Evolutionary conservation across 2,113 vertebrate species (phyloP).

Genomic region (Brachyhypopomus occidentalis): DNA sequence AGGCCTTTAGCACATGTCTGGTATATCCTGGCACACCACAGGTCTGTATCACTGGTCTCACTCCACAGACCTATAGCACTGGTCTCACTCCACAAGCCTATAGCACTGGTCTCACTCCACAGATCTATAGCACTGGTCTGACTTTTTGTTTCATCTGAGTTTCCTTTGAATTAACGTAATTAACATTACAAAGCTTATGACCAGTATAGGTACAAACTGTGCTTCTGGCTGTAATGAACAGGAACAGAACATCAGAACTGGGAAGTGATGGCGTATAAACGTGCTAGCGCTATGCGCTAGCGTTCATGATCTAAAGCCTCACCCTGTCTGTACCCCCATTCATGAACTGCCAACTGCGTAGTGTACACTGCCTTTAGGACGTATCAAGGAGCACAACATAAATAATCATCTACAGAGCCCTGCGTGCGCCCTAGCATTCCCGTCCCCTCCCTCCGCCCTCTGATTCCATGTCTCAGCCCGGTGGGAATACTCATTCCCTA

Average conservation of each 20-base stretch:
- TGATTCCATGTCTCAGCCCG: constrained; percentile 30
- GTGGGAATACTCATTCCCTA: constrained; percentile 40
- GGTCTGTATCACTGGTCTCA: too few species aligned
- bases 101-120: too few species aligned
- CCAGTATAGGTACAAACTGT: constrained; percentile 3
- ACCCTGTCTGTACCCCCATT: constrained; percentile 12
- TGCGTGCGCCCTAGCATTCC: too few species aligned
- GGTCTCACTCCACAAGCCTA: too few species aligned
- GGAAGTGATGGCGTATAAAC: constrained; percentile 10
- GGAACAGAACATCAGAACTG: background rate
- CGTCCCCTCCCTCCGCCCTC: too few species aligned
- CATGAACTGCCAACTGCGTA: background rate
- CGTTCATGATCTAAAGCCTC: background rate
- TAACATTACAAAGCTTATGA: background rate
- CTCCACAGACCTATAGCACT: too few species aligned
- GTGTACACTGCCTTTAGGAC: background rate
- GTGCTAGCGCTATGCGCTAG: background rate
- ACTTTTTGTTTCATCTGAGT: background rate
- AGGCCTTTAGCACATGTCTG: too few species aligned
- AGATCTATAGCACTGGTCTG: too few species aligned
- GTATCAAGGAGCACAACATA: constrained; percentile 33
- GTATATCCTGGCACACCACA: too few species aligned
- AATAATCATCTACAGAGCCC: background rate
- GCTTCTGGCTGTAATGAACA: constrained; percentile 5
- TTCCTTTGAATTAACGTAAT: background rate